Percentiles rank a stretch among this genome's conserved stretches.
Conservation (phyloP, 2,797 vertebrate genomes). For the Sciurus carolinensis region DNA sequence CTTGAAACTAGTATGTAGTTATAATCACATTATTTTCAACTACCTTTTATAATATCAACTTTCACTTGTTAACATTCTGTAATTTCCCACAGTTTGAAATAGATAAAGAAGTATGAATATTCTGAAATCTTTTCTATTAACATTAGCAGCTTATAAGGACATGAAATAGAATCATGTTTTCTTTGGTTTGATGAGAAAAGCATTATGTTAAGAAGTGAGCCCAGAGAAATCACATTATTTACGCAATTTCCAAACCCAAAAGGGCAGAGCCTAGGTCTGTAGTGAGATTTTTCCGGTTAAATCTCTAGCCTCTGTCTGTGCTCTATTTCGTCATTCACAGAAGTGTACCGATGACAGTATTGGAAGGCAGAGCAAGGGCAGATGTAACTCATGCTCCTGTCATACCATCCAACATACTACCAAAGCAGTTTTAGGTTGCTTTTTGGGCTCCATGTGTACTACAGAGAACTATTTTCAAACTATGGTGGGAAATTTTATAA, state of each 20-base stretch:
- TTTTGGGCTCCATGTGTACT: background rate
- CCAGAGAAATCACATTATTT: background rate
- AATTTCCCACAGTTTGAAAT: background rate
- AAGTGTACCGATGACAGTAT: background rate
- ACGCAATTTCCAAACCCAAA: background rate
- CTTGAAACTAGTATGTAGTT: background rate
- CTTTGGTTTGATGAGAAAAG: background rate
- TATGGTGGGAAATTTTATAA: background rate
- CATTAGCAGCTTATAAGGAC: background rate
- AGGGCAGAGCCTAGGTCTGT: background rate
- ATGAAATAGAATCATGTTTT: background rate
- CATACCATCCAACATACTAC: background rate
- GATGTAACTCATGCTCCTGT: background rate
- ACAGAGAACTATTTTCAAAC: background rate
- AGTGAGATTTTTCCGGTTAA: background rate
- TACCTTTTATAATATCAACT: background rate
- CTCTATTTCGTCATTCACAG: background rate
- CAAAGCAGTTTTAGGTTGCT: background rate
- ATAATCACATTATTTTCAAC: background rate
- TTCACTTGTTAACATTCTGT: background rate
- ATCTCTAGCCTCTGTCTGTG: background rate
- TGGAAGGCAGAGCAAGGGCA: background rate
- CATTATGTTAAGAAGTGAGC: background rate
- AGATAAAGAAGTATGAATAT: background rate
- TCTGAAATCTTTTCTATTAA: background rate